phyloP scores from a whole-genome alignment of 1,140 invertebrate genomes.

The Drosophila carrolli region DNA sequence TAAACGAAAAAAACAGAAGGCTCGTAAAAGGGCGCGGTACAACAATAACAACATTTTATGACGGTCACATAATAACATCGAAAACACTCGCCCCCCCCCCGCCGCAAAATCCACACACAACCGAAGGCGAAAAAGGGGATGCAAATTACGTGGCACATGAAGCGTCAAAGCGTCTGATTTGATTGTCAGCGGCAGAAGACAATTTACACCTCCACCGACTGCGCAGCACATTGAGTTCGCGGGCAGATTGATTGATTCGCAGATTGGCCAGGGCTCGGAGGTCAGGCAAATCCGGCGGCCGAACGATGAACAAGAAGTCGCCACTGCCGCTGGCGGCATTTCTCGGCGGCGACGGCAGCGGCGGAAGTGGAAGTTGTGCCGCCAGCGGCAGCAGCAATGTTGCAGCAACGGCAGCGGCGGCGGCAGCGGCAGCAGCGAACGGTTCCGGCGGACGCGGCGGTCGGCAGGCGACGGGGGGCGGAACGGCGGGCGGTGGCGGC shows the following conservation, averaged over 20 bases:
- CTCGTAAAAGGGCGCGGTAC: slow-evolving; percentile 53
- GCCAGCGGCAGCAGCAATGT: slow-evolving; percentile 38
- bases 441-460: slow-evolving; percentile 21
- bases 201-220: slow-evolving; percentile 1
- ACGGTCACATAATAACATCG: slow-evolving; percentile 73
- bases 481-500: slow-evolving; percentile 25
- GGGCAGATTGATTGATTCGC: slow-evolving; percentile 54
- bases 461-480: slow-evolving; percentile 28
- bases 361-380: slow-evolving; percentile 32
- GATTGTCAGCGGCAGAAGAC: slow-evolving; percentile 51
- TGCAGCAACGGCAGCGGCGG: slow-evolving; percentile 28
- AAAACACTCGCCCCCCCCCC: slow-evolving; percentile 10
- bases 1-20: slow-evolving; percentile 33
- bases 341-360: slow-evolving; percentile 47
- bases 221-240: not conserved
- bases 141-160: slow-evolving; percentile 71
- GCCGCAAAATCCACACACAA: not conserved
- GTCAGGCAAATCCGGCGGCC: not conserved
- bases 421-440: slow-evolving; percentile 12
- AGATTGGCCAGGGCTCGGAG: slow-evolving; percentile 13
- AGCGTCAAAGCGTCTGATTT: slow-evolving; percentile 71
- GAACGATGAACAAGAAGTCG: slow-evolving; percentile 75
- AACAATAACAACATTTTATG: slow-evolving; percentile 66
- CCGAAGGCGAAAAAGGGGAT: slow-evolving; percentile 24
- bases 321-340: slow-evolving; percentile 73